A percentile compares a stretch with the other conserved stretches of the same genome.
These are phyloP conservation scores for Probaryconus sp. DNA, from an alignment of 1,140 invertebrate species.

Conservation along the genomic window DNA sequence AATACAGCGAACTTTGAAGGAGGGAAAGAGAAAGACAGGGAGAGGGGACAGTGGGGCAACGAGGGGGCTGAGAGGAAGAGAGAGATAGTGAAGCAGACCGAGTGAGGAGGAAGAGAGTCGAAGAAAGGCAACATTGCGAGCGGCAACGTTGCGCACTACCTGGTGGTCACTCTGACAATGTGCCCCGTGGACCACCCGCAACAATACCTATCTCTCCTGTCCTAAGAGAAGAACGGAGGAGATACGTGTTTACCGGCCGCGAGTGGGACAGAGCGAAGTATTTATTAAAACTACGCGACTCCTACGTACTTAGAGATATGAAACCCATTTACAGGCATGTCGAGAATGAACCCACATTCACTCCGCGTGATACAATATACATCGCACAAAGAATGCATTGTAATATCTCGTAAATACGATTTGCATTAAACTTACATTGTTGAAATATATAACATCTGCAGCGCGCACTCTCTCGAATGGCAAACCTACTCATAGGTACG, in stretches of 20 bases:
- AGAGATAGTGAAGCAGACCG: slow-evolving; percentile 72
- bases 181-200: slow-evolving; percentile 76
- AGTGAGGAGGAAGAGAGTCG: slow-evolving; percentile 74
- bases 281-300: slow-evolving; percentile 64
- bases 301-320: slow-evolving; percentile 63
- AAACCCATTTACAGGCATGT: slow-evolving; percentile 62
- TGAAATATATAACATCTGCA: slow-evolving; percentile 54
- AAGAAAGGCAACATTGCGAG: slow-evolving; percentile 73
- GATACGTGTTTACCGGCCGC: slow-evolving; percentile 51
- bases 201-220: slow-evolving; percentile 76
- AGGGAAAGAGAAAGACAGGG: slow-evolving; percentile 64
- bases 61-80: slow-evolving; percentile 13
- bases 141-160: slow-evolving; percentile 76
- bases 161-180: slow-evolving; percentile 77
- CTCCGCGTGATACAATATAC: slow-evolving; percentile 42
- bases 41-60: slow-evolving; percentile 60
- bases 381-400: slow-evolving; percentile 46
- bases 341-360: slow-evolving; percentile 53
- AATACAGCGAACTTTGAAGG: slow-evolving; percentile 52
- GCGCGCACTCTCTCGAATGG: slow-evolving; percentile 12
- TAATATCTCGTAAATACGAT: slow-evolving; percentile 59
- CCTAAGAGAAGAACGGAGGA: slow-evolving; percentile 63
- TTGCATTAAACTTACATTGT: slow-evolving; percentile 60
- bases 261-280: slow-evolving; percentile 59
- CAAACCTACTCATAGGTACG: slow-evolving; percentile 16